These are phyloP conservation scores for Cheiracanthium punctorium DNA, from an alignment of 2,888 invertebrate species.

Conservation along the genomic window DNA sequence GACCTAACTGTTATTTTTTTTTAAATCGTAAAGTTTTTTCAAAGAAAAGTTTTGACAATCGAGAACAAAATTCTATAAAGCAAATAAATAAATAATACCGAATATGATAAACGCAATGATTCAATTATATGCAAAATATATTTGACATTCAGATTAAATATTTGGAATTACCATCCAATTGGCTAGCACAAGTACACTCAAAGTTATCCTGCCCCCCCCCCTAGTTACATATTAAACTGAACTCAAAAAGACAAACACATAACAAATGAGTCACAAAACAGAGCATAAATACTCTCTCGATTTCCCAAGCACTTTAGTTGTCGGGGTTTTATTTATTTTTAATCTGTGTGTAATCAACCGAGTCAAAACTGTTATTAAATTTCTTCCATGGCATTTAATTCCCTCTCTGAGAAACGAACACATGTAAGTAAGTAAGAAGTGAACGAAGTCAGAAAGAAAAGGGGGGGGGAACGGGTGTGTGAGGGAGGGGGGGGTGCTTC, in stretches of 20 bases:
- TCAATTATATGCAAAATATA: background rate
- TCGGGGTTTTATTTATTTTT: constrained; percentile 43
- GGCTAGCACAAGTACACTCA: background rate
- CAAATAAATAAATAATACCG: too few relatives aligned
- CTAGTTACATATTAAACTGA: background rate
- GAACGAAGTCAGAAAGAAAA: constrained; percentile 24
- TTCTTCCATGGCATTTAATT: constrained; percentile 55
- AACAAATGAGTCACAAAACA: background rate
- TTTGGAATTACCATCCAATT: background rate
- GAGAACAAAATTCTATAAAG: too few relatives aligned
- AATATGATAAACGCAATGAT: too few relatives aligned
- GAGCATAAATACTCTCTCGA: constrained; percentile 6
- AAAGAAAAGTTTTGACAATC: too few relatives aligned
- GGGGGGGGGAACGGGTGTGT: background rate
- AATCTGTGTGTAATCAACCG: constrained; percentile 58
- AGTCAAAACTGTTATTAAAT: constrained; percentile 68
- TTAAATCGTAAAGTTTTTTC: too few relatives aligned
- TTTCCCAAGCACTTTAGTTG: constrained; percentile 2
- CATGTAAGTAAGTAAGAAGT: constrained; percentile 15
- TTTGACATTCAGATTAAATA: background rate
- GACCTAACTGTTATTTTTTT: too few relatives aligned
- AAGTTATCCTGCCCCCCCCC: background rate
- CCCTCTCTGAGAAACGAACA: constrained; percentile 25
- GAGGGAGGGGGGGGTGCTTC: constrained; percentile 11
- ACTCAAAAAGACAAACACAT: constrained; percentile 9